Base-by-base conservation (phyloP, 2,797 vertebrate species). In the Phaenicophaeus curvirostris region DNA sequence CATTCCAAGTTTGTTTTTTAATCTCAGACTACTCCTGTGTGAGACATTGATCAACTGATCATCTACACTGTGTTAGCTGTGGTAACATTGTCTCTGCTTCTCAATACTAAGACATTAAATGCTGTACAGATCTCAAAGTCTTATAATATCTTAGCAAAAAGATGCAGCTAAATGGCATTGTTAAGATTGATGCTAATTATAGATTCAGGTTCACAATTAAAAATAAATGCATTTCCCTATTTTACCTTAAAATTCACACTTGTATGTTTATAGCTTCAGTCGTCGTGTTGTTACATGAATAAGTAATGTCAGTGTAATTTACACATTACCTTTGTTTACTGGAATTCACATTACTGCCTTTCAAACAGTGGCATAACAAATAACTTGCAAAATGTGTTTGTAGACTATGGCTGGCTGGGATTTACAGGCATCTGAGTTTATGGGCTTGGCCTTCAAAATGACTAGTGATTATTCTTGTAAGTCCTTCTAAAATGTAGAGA, bases 371-470 rank as follows among this genome's bases (percentile, higher is more conserved):
- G 18, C 44, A 48, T 69, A 31, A 9, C 74, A 89, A 81, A 73
- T 89, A 89, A 91, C 41, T 81, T 62, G 35, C 50, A 67, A 79
- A 24, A 44, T 80, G 39, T 90, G 69, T 57, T 20, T 90, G 84
- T 87, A 85, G 88, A 25, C n/a, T 93, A 23, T 86, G 35, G 69
- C 66, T 95, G 50, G 48, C 2, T 11, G 74, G 33, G 74, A 94
- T 75, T 92, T 95, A 95, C 90, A 95, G 90, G 90, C 46, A 68
- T 73, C 33, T 69, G n/a, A 86, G 66, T 93, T 91, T 93, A 95
- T 63, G 28, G 77, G 27, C 53, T 91, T 88, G 81, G 91, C 80
- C 93, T 94, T 88, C 78, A 72, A 87, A 95, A 87, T 42, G 65
- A 53, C 66, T 82, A 54, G 81, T 89, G 59, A 94, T 93, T 85